Percentiles rank a stretch among this genome's conserved stretches.
Conservation (phyloP, 2,797 vertebrate genomes). For the Limosa lapponica region DNA sequence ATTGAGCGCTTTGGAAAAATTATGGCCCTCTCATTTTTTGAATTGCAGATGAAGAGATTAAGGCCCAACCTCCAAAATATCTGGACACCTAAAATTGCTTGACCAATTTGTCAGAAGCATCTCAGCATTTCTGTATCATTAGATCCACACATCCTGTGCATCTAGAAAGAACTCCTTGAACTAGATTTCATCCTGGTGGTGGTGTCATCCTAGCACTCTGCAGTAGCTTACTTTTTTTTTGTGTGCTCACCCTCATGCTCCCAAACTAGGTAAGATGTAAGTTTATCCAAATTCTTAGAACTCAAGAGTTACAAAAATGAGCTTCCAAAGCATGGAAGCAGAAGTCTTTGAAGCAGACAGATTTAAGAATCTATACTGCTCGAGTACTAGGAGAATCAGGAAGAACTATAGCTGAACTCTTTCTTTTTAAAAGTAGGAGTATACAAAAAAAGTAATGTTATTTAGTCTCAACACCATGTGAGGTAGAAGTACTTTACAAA, state of each 20-base stretch:
- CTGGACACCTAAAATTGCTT: not conserved
- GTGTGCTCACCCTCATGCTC: not conserved
- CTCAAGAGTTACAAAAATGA: not conserved
- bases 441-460: not conserved
- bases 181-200: not conserved
- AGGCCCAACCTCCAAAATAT: not conserved
- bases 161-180: not conserved
- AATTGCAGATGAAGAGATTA: not conserved
- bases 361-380: not conserved
- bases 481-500: constrained; percentile 14
- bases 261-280: not conserved
- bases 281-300: not conserved
- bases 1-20: not conserved
- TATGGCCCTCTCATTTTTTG: not conserved
- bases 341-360: not conserved
- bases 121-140: not conserved
- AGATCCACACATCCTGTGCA: not conserved
- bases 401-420: not conserved
- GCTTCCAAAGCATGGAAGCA: not conserved
- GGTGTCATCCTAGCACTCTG: not conserved
- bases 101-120: not conserved
- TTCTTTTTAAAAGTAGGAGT: not conserved
- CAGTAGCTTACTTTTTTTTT: not conserved
- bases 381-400: not conserved
- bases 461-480: not conserved